Conservation (phyloP, 2,888 invertebrate species). For the Heliconius hortense region DNA sequence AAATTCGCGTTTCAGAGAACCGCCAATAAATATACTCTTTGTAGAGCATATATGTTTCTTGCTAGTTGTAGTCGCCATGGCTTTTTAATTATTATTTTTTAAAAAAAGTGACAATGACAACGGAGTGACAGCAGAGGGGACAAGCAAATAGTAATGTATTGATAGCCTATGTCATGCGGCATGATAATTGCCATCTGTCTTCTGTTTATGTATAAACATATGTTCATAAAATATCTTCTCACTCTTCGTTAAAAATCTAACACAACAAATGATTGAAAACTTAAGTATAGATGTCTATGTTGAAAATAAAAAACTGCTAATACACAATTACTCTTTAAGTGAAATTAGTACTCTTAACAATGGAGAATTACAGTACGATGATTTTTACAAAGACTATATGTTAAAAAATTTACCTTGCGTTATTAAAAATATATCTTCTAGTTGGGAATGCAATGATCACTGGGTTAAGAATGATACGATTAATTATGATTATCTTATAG, state of each 20-base stretch:
- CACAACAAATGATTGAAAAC: constrained; percentile 18
- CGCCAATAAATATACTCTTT: too few species aligned
- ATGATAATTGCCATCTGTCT: not conserved
- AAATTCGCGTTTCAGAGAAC: too few species aligned
- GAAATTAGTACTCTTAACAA: constrained; percentile 44
- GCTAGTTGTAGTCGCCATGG: too few species aligned
- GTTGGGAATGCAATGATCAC: constrained; percentile 84
- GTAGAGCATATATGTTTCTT: too few species aligned
- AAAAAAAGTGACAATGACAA: too few species aligned
- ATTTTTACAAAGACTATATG: constrained; percentile 81
- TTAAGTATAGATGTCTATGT: constrained; percentile 43
- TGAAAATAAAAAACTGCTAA: not conserved
- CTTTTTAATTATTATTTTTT: too few species aligned
- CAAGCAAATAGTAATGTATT: not conserved
- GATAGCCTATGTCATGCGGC: too few species aligned
- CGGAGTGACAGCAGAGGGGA: not conserved
- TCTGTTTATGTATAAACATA: constrained; percentile 11
- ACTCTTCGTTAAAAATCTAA: not conserved
- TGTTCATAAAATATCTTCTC: not conserved
- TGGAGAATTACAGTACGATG: constrained; percentile 64
- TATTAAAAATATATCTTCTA: constrained; percentile 82
- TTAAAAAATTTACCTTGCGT: constrained; percentile 83
- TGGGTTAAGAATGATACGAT: constrained; percentile 83
- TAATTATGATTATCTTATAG: constrained; percentile 83
- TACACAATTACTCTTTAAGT: constrained; percentile 26